Evolutionary conservation across 2,113 vertebrate genomes (phyloP).

Genomic region (Bucco capensis): DNA sequence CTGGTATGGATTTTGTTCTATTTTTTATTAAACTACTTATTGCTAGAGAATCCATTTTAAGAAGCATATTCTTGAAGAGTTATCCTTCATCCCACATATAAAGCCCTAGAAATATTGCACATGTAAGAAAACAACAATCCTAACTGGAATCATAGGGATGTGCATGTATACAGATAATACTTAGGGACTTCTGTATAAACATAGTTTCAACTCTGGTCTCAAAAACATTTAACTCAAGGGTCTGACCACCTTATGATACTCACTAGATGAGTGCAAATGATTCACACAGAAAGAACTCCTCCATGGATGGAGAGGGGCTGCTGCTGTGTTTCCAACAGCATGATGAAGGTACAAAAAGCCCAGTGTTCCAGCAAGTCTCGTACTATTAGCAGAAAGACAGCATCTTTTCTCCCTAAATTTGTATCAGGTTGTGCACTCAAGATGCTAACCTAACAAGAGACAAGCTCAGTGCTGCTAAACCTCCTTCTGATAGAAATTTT

Average conservation of each 20-base stretch:
- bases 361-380: neutral
- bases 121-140: neutral
- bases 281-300: neutral
- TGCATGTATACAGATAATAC: neutral
- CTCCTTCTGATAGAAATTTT: neutral
- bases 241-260: neutral
- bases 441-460: neutral
- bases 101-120: neutral
- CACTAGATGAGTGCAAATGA: too few species aligned
- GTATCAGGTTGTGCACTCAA: neutral
- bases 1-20: neutral
- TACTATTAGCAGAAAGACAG: neutral
- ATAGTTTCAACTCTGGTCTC: neutral
- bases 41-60: neutral
- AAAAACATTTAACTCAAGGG: neutral
- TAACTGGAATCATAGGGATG: neutral
- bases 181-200: neutral
- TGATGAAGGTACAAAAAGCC: neutral
- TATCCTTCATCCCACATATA: neutral
- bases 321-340: neutral
- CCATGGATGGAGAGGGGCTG: neutral
- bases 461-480: neutral
- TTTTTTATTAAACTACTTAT: neutral
- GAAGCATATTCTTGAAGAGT: neutral
- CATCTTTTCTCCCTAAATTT: neutral